Base-by-base conservation (phyloP, 2,888 invertebrate genomes). In the Geotrupes spiniger region DNA sequence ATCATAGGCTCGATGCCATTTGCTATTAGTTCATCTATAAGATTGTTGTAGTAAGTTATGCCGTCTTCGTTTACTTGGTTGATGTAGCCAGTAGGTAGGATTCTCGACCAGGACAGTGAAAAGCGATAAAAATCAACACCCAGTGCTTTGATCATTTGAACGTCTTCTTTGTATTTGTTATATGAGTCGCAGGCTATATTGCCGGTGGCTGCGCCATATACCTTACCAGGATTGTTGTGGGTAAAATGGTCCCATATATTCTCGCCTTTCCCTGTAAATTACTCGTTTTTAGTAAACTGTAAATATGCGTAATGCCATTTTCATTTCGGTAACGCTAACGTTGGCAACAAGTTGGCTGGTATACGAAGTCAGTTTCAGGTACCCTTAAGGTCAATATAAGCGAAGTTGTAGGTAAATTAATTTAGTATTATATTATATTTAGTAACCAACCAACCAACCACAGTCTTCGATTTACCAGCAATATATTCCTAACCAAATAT, bases 181-280 rank as follows among this genome's bases (percentile, higher is more conserved):
- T 85, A 87, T 25, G 84, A 83, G 64, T 85, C 83, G 45, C 81
- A 80, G 0, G 85, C 80, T 0, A 82, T 69, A 61, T 85, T 83
- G 0, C 79, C 85, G 33, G 76, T 82, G 12, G 71, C 67, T 29
- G 73, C 72, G 60, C 83, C 79, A 39, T 67, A 70, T 1, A 85
- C 74, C 0, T 73, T 60, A 1, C 79, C 75, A 0, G 78, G 76
- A 33, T 74, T 60, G 1, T 36, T 40, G 55, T 82, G 82, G 0
- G 80, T 78, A 59, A 82, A 80, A 4, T 74, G 74, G 66, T 87
- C 87, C 87, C 85, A 86, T n/a, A 83, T 80, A 58, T 77, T 81
- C 57, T 78, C 78, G 2, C 80, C 77, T 6, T 78, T 83, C 80
- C 55, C 28, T 51, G 16, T 33, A 26, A 33, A n/a, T 15, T 29